These are phyloP conservation scores for Papilio xuthus DNA, from an alignment of 1,140 invertebrate species.

Conservation along the genomic window DNA sequence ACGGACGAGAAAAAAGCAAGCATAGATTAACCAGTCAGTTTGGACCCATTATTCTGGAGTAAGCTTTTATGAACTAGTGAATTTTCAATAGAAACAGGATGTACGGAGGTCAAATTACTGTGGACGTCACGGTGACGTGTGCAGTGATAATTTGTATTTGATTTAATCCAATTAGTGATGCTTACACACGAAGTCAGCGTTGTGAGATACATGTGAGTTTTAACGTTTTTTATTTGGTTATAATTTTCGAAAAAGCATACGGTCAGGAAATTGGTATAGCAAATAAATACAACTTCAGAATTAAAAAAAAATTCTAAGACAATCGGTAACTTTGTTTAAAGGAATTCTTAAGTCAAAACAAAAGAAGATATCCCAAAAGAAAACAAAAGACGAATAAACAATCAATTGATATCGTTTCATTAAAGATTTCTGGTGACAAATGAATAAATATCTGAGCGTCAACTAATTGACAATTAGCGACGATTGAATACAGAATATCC, in stretches of 20 bases:
- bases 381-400: background rate
- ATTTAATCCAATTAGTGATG: constrained; percentile 79
- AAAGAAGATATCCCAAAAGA: background rate
- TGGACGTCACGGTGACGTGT: constrained; percentile 56
- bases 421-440: background rate
- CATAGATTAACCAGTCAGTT: constrained; percentile 45
- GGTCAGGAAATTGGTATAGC: constrained; percentile 23
- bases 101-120: constrained; percentile 44
- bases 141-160: constrained; percentile 71
- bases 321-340: background rate
- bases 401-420: background rate
- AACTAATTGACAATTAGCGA: constrained; percentile 1
- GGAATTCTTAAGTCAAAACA: background rate
- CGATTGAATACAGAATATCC: background rate
- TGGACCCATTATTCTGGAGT: constrained; percentile 43
- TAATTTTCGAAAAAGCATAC: constrained; percentile 44
- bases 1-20: constrained; percentile 51
- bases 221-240: constrained; percentile 48
- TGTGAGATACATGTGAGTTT: constrained; percentile 53
- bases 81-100: constrained; percentile 26
- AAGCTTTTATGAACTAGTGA: background rate
- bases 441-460: background rate
- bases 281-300: background rate
- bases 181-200: constrained; percentile 68
- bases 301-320: background rate